Base-by-base conservation (phyloP, 2,113 vertebrate genomes). In the Catagonus wagneri region DNA sequence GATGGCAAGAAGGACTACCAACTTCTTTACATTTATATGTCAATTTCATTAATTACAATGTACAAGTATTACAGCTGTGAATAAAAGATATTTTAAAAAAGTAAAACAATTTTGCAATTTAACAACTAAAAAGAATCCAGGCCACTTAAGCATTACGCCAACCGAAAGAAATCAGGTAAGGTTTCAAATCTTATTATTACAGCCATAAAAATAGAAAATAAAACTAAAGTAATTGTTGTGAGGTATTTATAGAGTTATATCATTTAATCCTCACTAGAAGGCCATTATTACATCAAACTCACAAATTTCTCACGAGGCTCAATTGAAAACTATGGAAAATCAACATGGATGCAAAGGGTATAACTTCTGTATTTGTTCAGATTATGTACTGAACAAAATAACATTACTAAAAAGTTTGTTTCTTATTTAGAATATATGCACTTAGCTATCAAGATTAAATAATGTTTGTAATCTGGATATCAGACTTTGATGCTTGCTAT, bases 211-310 rank as follows among this genome's bases (percentile, higher is more conserved):
- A 93, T 2, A 69, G 52, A 90, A 50, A 90, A 87, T 87, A 90
- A 94, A 96, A 78, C 7, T 13, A 93, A 89, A 80, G 60, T 83
- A 94, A 86, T 66, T 92, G 23, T 85, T 95, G 76, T 34, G 75
- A 83, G 74, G 87, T 13, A 78, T 94, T 93, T 74, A 39, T 75
- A 80, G 29, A 89, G 68, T 91, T 25, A 58, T n/a, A 61, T 29
- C 25, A 72, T 96, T 89, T 65, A 83, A 81, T 81, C 23, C 12
- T 80, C 75, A 27, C 76, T 22, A 29, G 25, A 94, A 65, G 25
- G 13, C 58, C 54, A 61, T 19, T 60, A 74, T 22, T 80, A 27
- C 50, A 89, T 79, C 36, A 89, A 89, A 76, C 7, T 92, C 52
- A 81, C n/a, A 84, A 58, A 34, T 86, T 96, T 92, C 29, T 84